Base-by-base conservation (phyloP, 2,888 invertebrate species). In the Brenthis hecate region DNA sequence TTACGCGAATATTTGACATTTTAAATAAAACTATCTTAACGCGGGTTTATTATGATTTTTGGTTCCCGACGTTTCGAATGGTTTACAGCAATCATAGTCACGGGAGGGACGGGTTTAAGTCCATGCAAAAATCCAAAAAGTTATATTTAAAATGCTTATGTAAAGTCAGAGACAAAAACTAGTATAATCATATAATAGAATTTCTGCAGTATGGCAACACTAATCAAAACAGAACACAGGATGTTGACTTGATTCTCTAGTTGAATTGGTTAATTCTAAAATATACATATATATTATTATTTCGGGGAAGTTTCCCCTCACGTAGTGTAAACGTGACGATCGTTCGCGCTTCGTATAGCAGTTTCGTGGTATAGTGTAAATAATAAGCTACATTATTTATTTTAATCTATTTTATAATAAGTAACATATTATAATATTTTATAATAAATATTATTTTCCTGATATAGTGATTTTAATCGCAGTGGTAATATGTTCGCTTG, bases 271-370 rank as follows among this genome's bases (percentile, higher is more conserved):
- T 80, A 77, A 80, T 80, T 78, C 76, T 75, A 75, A 77, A 78
- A 78, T 69, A 74, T 72, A 74, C 78, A 80, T 73, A 71, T 78
- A 81, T 82, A 78, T 81, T 81, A 81, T 80, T 80, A 84, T 84
- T 81, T 79, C 75, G 77, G 72, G 74, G 75, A 72, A 78, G 81
- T 78, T 84, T 79, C 76, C 78, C 64, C 77, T 80, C 86, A 86
- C 85, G 86, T 85, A 81, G 76, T 70, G 66, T 67, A 77, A 77
- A 84, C 85, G 85, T 86, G 85, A 84, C 85, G 81, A 81, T 83
- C 65, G 70, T 60, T 72, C 72, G 67, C 72, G 71, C 69, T 66
- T 68, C 69, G 60, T 68, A 64, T 47, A 68, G 65, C 64, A 61
- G 66, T 67, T 71, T 73, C 67, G 60, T 60, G 23, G 62, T 54